A percentile compares a stretch with the other conserved stretches of the same genome.
These are phyloP conservation scores for Anabacerthia variegaticeps DNA, from an alignment of 2,797 vertebrate species.

Conservation along the genomic window DNA sequence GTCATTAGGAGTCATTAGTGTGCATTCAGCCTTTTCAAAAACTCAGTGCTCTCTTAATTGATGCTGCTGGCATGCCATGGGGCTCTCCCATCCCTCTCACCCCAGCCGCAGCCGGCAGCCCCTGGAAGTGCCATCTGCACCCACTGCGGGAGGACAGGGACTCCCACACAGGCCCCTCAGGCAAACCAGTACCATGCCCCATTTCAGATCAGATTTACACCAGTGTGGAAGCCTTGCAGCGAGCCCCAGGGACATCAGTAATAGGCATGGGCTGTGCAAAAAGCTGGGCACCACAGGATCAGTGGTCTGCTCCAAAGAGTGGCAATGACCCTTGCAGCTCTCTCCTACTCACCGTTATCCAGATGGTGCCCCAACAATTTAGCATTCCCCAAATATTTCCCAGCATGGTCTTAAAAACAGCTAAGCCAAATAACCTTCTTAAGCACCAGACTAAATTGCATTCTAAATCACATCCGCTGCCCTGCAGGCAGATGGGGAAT, in stretches of 20 bases:
- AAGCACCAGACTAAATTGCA: background rate
- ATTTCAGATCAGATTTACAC: background rate
- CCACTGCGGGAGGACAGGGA: fast-evolving
- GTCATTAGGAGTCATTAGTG: conserved; percentile 26
- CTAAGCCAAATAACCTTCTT: background rate
- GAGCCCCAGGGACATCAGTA: background rate
- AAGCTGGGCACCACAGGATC: background rate
- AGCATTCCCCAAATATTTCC: conserved; percentile 3
- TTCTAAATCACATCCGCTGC: background rate
- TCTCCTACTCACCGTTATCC: background rate
- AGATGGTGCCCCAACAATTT: background rate
- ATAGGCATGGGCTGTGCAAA: background rate
- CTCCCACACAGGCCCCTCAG: background rate
- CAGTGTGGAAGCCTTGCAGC: fast-evolving
- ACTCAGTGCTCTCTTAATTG: background rate
- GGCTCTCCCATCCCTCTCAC: background rate
- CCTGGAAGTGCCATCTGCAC: background rate
- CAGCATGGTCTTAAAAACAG: background rate
- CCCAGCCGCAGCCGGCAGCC: background rate
- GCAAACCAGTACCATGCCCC: background rate
- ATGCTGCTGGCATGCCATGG: background rate
- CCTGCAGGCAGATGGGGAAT: background rate
- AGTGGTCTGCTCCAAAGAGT: background rate
- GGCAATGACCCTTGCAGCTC: background rate
- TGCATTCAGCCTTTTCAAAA: background rate